phyloP scores from a whole-genome alignment of 2,888 invertebrate genomes.

The Dryococelus australis region DNA sequence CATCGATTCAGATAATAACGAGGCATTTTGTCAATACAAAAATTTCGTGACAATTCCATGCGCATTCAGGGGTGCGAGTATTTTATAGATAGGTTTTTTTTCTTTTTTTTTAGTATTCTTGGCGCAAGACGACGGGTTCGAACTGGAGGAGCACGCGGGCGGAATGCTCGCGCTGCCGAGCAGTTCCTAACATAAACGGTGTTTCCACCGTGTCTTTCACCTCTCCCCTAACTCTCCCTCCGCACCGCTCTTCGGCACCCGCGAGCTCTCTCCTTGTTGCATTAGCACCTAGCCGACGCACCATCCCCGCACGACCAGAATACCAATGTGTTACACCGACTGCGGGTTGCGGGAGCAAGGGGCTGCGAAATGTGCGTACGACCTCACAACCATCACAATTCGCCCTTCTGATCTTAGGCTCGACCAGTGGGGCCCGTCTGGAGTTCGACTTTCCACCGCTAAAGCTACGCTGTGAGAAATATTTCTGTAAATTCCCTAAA shows the following conservation, averaged over 20 bases:
- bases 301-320: no score
- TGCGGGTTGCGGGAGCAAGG: neutral
- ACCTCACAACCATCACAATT: neutral
- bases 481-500: no score
- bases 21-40: no score
- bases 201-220: neutral
- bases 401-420: no score
- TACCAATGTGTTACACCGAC: no score
- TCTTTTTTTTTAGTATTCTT: neutral
- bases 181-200: neutral
- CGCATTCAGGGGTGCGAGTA: no score
- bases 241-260: neutral
- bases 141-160: neutral
- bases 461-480: no score
- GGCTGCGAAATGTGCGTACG: neutral
- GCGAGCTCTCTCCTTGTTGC: neutral
- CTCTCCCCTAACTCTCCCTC: neutral
- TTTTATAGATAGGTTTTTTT: no score
- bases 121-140: neutral
- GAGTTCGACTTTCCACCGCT: no score
- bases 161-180: neutral
- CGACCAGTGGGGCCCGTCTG: no score
- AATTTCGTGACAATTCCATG: no score
- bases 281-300: neutral
- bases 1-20: no score